Conservation (phyloP, 2,888 invertebrate genomes). For the Nezara viridula region DNA sequence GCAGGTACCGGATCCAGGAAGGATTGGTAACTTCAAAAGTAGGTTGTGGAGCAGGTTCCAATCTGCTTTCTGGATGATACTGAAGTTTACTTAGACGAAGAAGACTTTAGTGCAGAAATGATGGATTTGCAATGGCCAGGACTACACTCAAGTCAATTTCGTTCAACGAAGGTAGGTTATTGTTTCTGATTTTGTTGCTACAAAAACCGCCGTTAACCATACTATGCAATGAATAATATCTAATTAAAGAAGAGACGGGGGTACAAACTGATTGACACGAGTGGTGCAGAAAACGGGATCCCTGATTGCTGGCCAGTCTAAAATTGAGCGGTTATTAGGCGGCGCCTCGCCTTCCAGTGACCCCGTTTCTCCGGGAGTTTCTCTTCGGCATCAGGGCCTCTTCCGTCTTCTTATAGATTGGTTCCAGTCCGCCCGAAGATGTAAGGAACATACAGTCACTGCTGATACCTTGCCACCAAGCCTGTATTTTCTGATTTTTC, state of each 20-base stretch:
- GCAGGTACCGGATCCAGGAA: no score
- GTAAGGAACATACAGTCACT: neutral
- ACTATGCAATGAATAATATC: neutral
- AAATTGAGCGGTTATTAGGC: conserved; percentile 45
- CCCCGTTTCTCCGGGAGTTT: conserved; percentile 27
- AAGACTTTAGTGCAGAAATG: neutral
- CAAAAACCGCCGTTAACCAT: neutral
- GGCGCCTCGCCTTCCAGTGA: conserved; percentile 42
- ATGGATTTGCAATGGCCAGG: neutral
- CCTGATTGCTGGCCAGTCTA: neutral
- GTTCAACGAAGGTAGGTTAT: neutral
- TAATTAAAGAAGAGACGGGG: neutral
- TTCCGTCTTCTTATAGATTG: conserved; percentile 12
- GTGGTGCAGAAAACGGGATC: conserved; percentile 29
- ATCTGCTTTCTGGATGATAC: neutral
- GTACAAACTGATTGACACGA: conserved; percentile 23
- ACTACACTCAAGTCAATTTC: neutral
- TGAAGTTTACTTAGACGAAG: neutral
- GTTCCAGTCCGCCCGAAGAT: neutral
- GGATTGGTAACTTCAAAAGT: no score
- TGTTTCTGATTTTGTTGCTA: neutral
- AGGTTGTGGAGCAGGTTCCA: no score
- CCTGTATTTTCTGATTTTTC: conserved; percentile 24
- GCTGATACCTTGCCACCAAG: neutral
- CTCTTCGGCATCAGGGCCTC: conserved; percentile 39